Evolutionary conservation across 2,797 vertebrate genomes (phyloP), one percentile per base, ranked within the genome.

Genomic region (Danio kyathit): DNA sequence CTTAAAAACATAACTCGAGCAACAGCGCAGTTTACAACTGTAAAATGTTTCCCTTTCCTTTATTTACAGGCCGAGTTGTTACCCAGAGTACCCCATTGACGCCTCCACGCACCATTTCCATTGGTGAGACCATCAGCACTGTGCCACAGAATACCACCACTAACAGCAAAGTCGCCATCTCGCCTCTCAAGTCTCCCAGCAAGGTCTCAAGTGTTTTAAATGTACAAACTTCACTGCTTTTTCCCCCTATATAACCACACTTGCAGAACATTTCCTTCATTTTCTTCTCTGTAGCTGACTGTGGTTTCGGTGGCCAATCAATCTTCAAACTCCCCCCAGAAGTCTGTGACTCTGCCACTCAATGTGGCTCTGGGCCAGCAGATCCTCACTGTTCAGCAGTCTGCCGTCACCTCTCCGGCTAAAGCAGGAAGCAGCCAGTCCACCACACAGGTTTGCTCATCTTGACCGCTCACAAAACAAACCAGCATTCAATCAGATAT

Each of bases 151-250:
- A 94, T 88, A 91, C 97, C 48, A 89, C 96, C 7, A 69, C 59
- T 40, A 84, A 64, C 81, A 99, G 96, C 91, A 99, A 99, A 93
- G 97, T 99, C 70, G 97, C 98, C 59, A 99, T 99, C 88, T 99
- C 98, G 0, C 98, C 98, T 11, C 94, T 99, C 41, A 99, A 99
- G 91, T 97, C 96, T 60, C 97, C 98, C 87, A 97, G 96, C 93
- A 99, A 99, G 96, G 98, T 99, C 74, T 74, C 29, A 8, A 74
- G 13, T 72, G 40, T 57, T 74, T 29, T 7, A 63, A 48, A 49
- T n/a, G 4, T 48, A 21, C 19, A 21, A 59, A 16, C 17, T 11
- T 5, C 41, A 44, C 6, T 44, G 57, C 41, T 7, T 46, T 41
- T 7, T 44, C 12, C 63, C 52, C 3, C 6, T 1, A n/a, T 9